Evolutionary conservation across 1,140 invertebrate species (phyloP).

Genomic region (Ostrea edulis): DNA sequence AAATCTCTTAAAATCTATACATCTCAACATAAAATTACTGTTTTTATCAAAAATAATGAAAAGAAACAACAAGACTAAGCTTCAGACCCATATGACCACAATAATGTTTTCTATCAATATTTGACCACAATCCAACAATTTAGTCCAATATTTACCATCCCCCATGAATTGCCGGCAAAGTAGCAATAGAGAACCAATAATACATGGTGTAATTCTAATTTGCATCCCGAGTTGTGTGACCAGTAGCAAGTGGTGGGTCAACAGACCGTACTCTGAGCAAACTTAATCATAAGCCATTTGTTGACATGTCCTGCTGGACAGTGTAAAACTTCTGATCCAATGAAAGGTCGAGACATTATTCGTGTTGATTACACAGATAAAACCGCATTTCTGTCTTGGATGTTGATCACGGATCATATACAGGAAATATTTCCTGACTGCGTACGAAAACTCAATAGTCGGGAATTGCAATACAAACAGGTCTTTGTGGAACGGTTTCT

Average conservation of each 20-base stretch:
- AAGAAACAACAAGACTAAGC: background rate
- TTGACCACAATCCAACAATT: background rate
- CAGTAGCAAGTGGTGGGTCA: background rate
- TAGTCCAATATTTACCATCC: conserved; percentile 20
- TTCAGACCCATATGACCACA: background rate
- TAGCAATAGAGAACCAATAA: conserved; percentile 12
- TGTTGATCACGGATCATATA: conserved; percentile 2
- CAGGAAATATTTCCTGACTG: background rate
- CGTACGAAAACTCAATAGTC: background rate
- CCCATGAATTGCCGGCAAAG: background rate
- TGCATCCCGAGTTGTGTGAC: background rate
- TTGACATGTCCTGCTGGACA: conserved; percentile 6
- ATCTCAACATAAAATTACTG: background rate
- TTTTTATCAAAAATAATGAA: background rate
- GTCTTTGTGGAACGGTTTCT: background rate
- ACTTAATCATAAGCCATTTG: background rate
- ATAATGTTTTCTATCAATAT: conserved; percentile 36
- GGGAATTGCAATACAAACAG: conserved; percentile 13
- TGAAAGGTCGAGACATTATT: background rate
- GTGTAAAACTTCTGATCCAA: background rate
- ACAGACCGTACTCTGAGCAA: background rate
- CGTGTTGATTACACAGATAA: background rate
- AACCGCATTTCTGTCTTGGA: background rate
- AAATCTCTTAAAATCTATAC: background rate
- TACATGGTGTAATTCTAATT: background rate